Base-by-base conservation (phyloP, 1,140 invertebrate species). In the Babylonia areolata region DNA sequence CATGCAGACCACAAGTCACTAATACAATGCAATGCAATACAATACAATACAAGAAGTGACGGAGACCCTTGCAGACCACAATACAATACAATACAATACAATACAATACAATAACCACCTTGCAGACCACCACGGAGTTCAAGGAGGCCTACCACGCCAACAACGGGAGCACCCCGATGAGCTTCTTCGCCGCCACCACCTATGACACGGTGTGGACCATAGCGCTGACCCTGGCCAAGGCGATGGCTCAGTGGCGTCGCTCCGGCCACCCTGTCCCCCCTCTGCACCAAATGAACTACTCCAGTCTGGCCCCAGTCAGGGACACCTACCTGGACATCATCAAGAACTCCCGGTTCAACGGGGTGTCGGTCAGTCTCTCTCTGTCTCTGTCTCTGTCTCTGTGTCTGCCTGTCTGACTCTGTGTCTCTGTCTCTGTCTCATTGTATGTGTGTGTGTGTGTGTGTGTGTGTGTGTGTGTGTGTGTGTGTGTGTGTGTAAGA, bases 181-280 rank as follows among this genome's bases (percentile, higher is more conserved):
- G 91, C 1, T 95, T 96, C 78, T 97, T 96, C 90, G 96, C 97
- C 0, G 96, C 96, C 0, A 96, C 97, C 91, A 96, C 97, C 0
- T 98, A 98, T 91, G 97, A 98, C 90, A 97, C 97, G 0, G 96
- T 98, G 1, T 98, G 97, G 97, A 96, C 97, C 0, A 97, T 98
- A 87, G 97, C 97, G 0, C 90, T 97, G 23, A 96, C 97, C 0
- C 92, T 97, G 64, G 94, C 95, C 81, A 94, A 94, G 87, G 95
- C 96, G 1, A 83, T 92, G 37, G 31, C 87, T 95, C 96, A 90
- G 89, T 5, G 58, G 15, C 58, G 28, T 23, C 23, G 23, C 58
- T n/a, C 17, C 1, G 15, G 28, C 58, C 58, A 64, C 23, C 58
- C 58, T 23, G 58, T 23, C 58, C 6, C 58, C 58, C 58, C 58